Base-by-base conservation (phyloP, 2,797 vertebrate species). In the Paramormyrops hopkinsi region DNA sequence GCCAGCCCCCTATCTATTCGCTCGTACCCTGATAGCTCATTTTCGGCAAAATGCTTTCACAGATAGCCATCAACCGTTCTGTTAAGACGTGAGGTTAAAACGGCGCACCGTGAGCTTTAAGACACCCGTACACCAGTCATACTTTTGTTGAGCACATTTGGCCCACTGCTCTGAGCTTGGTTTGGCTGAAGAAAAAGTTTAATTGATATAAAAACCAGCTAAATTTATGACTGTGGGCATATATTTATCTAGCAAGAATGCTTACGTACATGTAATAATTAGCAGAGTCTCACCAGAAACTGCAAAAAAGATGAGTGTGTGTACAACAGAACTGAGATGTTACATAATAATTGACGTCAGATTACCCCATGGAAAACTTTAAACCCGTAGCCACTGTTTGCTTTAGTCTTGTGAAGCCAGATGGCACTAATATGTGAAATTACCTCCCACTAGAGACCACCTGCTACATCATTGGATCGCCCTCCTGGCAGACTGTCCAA, bases 391-490 rank as follows among this genome's bases (percentile, higher is more conserved):
- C 44, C 82, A 41, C 33, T 44, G 17, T 79, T n/a, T 84, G 44
- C 46, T 84, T 84, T 84, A 9, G 41, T 84, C 82, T 48, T 12
- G 4, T 22, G n/a, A 84, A 48, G n/a, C 46, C 82, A 44, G 12
- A 65, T 33, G 19, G 12, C 56, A 44, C 9, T 46, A 2, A 44
- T 86, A 22, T 22, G 11, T 48, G 37, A 59, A 37, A 41, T 62
- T 9, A 19, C 86, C 88, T 82, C 85, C 76, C 51, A 73, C 46
- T 93, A 99, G 99, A 95, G 98, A 99, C 92, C 99, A 99, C 94
- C 96, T 98, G 92, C 93, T 99, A 90, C 98, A 99, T 94, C 98
- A 99, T 93, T 99, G 98, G 99, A 99, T 99, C 0, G 98, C 99
- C 79, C 95, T 99, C 92, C 96, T 99, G 8, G 97, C 98, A 5